A percentile compares a stretch with the other conserved stretches of the same genome.
Evolutionary conservation across 2,888 invertebrate species (phyloP).

Genomic region (Dolomedes plantarius): DNA sequence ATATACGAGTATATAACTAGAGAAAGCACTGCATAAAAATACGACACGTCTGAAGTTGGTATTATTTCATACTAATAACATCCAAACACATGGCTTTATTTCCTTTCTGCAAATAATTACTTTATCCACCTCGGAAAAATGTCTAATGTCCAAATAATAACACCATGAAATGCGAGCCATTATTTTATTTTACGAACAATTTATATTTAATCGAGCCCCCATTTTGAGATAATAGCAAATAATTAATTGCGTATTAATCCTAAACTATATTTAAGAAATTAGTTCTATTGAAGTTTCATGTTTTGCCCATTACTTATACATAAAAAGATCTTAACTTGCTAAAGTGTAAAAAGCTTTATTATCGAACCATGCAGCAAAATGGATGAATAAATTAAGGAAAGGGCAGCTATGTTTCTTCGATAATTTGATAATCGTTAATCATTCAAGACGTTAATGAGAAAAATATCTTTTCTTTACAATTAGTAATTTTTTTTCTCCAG

Average conservation of each 20-base stretch:
- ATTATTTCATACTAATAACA: too few species aligned
- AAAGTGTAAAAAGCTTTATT: background rate
- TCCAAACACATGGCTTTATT: too few species aligned
- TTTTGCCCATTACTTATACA: background rate
- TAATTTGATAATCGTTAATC: slow-evolving; percentile 11
- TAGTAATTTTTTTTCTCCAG: background rate
- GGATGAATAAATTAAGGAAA: background rate
- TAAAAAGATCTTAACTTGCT: background rate
- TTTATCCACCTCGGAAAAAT: too few species aligned
- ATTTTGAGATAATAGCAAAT: too few species aligned
- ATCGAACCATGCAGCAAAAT: background rate
- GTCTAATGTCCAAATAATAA: too few species aligned
- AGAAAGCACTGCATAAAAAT: too few species aligned
- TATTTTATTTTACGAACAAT: too few species aligned
- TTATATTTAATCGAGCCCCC: too few species aligned
- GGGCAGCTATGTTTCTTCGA: background rate
- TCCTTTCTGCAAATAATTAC: too few species aligned
- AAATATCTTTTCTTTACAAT: background rate
- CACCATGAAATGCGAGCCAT: too few species aligned
- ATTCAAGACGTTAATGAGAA: background rate
- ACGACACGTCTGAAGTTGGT: too few species aligned
- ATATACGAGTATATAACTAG: too few species aligned
- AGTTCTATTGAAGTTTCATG: background rate
- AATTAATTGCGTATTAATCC: background rate
- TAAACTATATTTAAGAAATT: background rate